A percentile compares a stretch with the other conserved stretches of the same genome.
Evolutionary conservation across 2,113 vertebrate species (phyloP).

Genomic region (Patagioenas fasciata): DNA sequence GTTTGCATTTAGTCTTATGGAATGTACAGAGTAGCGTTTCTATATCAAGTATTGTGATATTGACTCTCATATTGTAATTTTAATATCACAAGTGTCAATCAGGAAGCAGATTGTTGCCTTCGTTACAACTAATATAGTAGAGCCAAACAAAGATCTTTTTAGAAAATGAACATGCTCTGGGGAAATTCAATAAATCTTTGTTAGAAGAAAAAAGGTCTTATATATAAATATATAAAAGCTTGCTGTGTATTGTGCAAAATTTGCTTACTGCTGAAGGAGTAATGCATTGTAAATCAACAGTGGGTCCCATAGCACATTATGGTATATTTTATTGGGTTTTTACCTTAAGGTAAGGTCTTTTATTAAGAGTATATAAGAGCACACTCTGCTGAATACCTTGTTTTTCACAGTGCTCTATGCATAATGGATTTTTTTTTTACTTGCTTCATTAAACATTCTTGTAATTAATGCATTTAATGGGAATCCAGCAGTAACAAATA

Average conservation of each 20-base stretch:
- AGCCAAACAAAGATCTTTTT: constrained; percentile 72
- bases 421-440: constrained; percentile 62
- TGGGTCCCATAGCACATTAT: constrained; percentile 67
- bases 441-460: constrained; percentile 77
- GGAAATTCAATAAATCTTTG: constrained; percentile 75
- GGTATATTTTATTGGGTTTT: constrained; percentile 74
- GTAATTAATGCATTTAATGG: constrained; percentile 79
- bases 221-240: constrained; percentile 70
- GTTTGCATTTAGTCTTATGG: constrained; percentile 11
- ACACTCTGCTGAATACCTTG: constrained; percentile 62
- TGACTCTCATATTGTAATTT: constrained; percentile 7
- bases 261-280: constrained; percentile 69
- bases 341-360: constrained; percentile 77
- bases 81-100: not conserved
- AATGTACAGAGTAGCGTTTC: constrained; percentile 20
- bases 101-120: constrained; percentile 58
- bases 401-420: constrained; percentile 71
- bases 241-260: constrained; percentile 70
- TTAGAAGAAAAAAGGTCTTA: constrained; percentile 69
- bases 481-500: constrained; percentile 77
- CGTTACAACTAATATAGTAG: constrained; percentile 49
- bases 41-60: not conserved
- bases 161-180: constrained; percentile 64
- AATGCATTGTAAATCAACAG: constrained; percentile 75
- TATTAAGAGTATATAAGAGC: constrained; percentile 73